Evolutionary conservation across 2,888 invertebrate genomes (phyloP).

Genomic region (Creontiades dilutus): DNA sequence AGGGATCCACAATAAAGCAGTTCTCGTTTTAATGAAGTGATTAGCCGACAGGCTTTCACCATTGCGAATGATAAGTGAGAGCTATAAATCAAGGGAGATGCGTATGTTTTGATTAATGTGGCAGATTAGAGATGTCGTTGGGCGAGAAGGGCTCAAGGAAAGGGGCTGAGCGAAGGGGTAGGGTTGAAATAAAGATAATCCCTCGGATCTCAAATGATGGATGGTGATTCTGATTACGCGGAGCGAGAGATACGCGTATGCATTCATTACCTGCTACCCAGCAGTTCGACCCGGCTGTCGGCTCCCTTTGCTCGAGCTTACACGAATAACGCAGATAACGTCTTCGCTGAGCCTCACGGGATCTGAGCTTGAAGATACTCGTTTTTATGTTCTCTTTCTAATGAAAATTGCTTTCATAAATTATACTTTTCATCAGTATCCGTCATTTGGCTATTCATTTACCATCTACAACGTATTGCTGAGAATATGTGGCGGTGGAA

Average conservation of each 20-base stretch:
- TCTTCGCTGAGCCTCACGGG: background rate
- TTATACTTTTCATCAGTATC: too few relatives aligned
- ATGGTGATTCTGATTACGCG: constrained; percentile 66
- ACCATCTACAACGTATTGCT: too few relatives aligned
- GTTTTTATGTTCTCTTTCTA: too few relatives aligned
- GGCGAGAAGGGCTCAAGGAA: constrained; percentile 41
- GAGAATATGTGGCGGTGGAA: too few relatives aligned
- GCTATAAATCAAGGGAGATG: constrained; percentile 57
- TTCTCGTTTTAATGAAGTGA: constrained; percentile 47
- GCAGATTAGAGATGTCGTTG: constrained; percentile 46
- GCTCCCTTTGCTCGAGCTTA: background rate
- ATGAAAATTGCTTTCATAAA: too few relatives aligned
- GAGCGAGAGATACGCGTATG: constrained; percentile 37
- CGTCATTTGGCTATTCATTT: too few relatives aligned
- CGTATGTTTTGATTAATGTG: constrained; percentile 60
- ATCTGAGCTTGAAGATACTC: too few relatives aligned
- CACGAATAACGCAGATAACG: background rate
- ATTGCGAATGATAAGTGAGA: constrained; percentile 1
- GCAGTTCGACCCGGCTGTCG: background rate
- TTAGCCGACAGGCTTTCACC: constrained; percentile 53
- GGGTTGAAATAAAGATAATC: constrained; percentile 69
- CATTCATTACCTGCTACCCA: constrained; percentile 59
- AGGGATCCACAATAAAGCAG: constrained; percentile 1
- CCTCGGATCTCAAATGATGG: constrained; percentile 63
- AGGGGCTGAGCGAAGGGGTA: constrained; percentile 17